Conservation (phyloP, 1,140 invertebrate genomes). For the Frieseomelitta varia region DNA sequence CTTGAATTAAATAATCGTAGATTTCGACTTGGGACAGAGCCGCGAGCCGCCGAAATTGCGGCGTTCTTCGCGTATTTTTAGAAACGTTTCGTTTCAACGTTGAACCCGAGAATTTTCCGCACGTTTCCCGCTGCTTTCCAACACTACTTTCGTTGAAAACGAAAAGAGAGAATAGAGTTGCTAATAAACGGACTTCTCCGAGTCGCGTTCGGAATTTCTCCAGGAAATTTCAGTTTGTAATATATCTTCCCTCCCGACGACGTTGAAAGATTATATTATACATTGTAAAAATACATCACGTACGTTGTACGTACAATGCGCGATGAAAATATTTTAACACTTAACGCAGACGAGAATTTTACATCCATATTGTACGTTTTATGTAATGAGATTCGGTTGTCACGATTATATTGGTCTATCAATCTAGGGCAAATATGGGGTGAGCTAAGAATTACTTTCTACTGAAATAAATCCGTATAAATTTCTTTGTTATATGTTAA, state of each 20-base stretch:
- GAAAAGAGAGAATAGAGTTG: neutral
- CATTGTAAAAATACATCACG: too few species aligned
- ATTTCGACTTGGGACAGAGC: neutral
- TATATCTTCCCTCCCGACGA: neutral
- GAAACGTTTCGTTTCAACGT: neutral
- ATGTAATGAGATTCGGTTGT: too few species aligned
- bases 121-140: constrained; percentile 1
- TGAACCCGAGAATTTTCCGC: neutral
- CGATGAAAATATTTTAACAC: too few species aligned
- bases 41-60: constrained; percentile 11
- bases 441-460: too few species aligned
- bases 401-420: too few species aligned
- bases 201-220: neutral
- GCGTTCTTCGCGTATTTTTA: constrained; percentile 28
- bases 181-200: neutral
- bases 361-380: too few species aligned
- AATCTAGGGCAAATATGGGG: too few species aligned
- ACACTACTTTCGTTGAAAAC: neutral
- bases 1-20: constrained; percentile 45
- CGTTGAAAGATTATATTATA: neutral
- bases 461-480: too few species aligned
- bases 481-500: too few species aligned
- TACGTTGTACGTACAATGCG: too few species aligned
- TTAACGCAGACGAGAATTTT: too few species aligned
- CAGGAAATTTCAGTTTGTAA: neutral